Conservation (phyloP, 2,113 vertebrate species). For the Fregata magnificens region DNA sequence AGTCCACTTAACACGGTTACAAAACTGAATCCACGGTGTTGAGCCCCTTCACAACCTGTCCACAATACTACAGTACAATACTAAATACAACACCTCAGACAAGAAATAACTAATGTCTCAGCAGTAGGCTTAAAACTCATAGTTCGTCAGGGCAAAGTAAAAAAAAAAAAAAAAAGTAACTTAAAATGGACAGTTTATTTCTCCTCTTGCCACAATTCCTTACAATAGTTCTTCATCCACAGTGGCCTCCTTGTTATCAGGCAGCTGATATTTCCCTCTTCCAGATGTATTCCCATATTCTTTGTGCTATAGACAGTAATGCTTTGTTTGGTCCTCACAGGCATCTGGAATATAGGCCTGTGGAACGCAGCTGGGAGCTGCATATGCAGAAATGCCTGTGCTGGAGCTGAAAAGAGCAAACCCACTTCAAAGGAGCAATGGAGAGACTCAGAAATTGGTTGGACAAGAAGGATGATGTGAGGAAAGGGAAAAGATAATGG, state of each 20-base stretch:
- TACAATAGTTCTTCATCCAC: background rate
- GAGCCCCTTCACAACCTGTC: background rate
- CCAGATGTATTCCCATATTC: background rate
- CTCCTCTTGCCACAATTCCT: background rate
- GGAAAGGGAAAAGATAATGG: background rate
- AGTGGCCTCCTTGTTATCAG: background rate
- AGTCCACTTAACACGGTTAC: background rate
- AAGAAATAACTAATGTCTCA: background rate
- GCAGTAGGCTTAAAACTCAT: background rate
- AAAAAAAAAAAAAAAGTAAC: background rate
- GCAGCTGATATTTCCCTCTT: background rate
- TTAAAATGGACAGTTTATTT: background rate
- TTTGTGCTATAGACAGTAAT: background rate
- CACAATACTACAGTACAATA: background rate
- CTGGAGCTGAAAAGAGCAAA: conserved; percentile 9
- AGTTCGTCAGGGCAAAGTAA: background rate
- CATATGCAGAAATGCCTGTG: background rate
- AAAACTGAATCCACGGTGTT: background rate
- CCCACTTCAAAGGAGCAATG: background rate
- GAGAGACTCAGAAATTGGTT: background rate
- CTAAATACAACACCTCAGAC: background rate
- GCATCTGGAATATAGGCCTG: background rate
- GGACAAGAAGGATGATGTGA: background rate
- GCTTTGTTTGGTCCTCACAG: background rate
- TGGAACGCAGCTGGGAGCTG: background rate